Base-by-base conservation (phyloP, 1,140 invertebrate species). In the Nymphalis io region DNA sequence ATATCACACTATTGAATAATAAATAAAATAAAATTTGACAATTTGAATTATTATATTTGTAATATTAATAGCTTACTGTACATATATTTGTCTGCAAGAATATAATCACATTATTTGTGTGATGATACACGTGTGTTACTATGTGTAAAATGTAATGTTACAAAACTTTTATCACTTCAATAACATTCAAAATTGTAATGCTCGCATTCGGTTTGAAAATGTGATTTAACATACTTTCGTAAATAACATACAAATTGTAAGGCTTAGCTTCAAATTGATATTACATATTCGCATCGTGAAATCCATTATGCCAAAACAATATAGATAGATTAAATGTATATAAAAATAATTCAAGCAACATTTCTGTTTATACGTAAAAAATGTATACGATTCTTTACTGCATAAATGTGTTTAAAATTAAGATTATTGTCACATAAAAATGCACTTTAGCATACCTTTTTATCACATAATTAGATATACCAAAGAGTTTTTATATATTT, bases 281-380 rank as follows among this genome's bases (percentile, higher is more conserved):
- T 20, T 51, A 4, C 16, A 44, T 40, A 40, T 60, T 60, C 3
- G 10, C 20, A 60, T 72, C 59, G 76, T 75, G 73, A 75, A 78
- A 78, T 73, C 73, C 76, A 58, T 68, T 65, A 78, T 78, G 76
- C 76, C 76, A 78, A 78, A 78, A 33, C 18, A 27, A 40, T 51
- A 23, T 73, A 73, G 67, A 33, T 73, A 73, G 60, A 53, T 59
- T 59, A 20, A 67, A 11, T 67, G 64, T 67, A 67, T 16, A 67
- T 67, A 67, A 27, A 23, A 55, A 51, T 10, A 20, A 20, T 10
- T 48, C 2, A 20, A 48, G 6, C 18, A 51, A 55, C 12, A 55
- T 27, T 27, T 67, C 18, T 23, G 38, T 42, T 44, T 46, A 58
- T 59, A 67, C 44, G 64, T 67, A 59, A 59, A 67, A 59, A 55